A percentile compares a stretch with the other conserved stretches of the same genome.
These are phyloP conservation scores for Heteractis magnifica DNA, from an alignment of 92 coral and sea anemone species.

Conservation along the genomic window DNA sequence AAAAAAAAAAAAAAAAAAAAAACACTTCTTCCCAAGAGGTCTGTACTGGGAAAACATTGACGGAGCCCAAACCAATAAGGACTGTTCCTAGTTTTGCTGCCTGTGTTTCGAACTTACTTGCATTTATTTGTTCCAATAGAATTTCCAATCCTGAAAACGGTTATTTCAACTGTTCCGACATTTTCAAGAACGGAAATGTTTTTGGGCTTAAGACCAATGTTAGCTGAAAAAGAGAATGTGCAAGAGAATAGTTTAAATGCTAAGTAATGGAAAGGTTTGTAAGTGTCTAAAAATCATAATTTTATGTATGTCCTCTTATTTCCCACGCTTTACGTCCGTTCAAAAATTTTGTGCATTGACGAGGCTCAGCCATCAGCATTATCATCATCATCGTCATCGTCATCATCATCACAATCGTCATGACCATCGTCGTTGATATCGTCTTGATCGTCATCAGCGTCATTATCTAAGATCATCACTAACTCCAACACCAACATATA, in stretches of 20 bases:
- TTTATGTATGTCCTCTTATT: too few species aligned
- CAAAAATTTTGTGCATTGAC: too few species aligned
- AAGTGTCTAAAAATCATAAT: too few species aligned
- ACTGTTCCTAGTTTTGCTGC: background rate
- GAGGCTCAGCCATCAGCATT: too few species aligned
- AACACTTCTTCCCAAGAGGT: background rate
- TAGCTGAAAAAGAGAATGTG: constrained; percentile 2
- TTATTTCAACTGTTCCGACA: constrained; percentile 21
- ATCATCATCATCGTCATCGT: too few species aligned
- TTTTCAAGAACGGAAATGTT: constrained; percentile 10
- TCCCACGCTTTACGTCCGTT: too few species aligned
- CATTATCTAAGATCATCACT: too few species aligned
- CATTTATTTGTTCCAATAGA: constrained; percentile 13
- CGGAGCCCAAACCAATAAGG: background rate
- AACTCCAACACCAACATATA: too few species aligned
- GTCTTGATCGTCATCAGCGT: too few species aligned
- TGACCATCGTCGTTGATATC: background rate
- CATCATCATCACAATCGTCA: background rate
- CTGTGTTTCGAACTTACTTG: constrained; percentile 3
- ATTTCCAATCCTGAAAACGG: constrained; percentile 21
- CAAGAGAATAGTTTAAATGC: background rate
- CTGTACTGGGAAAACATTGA: background rate
- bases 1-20: too few species aligned
- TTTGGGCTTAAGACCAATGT: constrained; percentile 18
- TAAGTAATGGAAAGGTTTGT: too few species aligned